Evolutionary conservation across 2,888 invertebrate species (phyloP).

Genomic region (Carterocephalus palaemon): DNA sequence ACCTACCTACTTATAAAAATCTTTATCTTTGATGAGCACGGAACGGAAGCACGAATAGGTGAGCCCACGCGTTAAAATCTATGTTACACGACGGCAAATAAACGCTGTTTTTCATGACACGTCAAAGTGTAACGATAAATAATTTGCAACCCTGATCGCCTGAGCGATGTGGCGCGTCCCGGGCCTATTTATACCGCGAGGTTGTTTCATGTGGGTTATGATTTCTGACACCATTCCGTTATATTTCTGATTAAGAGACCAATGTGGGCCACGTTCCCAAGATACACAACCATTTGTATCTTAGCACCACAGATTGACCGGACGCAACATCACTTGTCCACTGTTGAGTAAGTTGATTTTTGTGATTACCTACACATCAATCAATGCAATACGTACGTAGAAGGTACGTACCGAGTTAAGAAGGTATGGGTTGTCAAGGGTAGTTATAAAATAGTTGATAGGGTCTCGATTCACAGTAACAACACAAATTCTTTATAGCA

Average conservation of each 20-base stretch:
- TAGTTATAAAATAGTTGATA: too few relatives aligned
- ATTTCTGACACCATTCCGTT: slow-evolving; percentile 58
- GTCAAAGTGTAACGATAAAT: slow-evolving; percentile 22
- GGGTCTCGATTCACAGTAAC: too few relatives aligned
- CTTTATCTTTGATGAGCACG: too few relatives aligned
- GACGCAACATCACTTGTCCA: slow-evolving; percentile 5
- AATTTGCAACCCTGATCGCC: slow-evolving; percentile 30
- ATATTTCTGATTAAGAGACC: slow-evolving; percentile 47
- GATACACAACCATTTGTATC: slow-evolving; percentile 32
- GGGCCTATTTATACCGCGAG: slow-evolving; percentile 60
- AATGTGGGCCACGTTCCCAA: slow-evolving; percentile 45
- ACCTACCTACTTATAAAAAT: too few relatives aligned
- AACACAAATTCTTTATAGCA: too few relatives aligned
- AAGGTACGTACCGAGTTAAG: too few relatives aligned
- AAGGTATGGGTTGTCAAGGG: too few relatives aligned
- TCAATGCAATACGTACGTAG: too few relatives aligned
- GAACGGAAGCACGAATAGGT: too few relatives aligned
- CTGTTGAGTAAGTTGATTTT: too few relatives aligned
- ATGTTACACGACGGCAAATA: slow-evolving; percentile 10
- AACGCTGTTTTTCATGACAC: slow-evolving; percentile 11
- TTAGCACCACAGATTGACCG: slow-evolving; percentile 7
- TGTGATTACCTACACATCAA: too few relatives aligned
- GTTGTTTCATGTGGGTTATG: slow-evolving; percentile 63
- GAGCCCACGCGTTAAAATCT: slow-evolving; percentile 1
- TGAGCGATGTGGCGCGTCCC: slow-evolving; percentile 36